A percentile compares a stretch with the other conserved stretches of the same genome.
These are phyloP conservation scores for Parnassius apollo DNA, from an alignment of 2,888 invertebrate genomes.

Conservation along the genomic window DNA sequence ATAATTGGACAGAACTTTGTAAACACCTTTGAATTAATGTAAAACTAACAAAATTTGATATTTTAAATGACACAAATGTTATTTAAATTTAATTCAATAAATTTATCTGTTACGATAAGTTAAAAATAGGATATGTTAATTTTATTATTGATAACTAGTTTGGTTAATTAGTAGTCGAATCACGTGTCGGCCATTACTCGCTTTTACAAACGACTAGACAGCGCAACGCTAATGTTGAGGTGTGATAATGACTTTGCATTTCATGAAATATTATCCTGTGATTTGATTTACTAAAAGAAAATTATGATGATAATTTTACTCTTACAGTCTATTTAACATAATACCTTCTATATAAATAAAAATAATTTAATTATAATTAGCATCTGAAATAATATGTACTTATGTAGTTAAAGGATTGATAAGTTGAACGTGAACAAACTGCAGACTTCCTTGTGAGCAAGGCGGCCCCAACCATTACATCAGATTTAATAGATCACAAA, in stretches of 20 bases:
- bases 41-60: too few relatives aligned
- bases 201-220: constrained; percentile 47
- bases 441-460: too few relatives aligned
- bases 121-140: constrained; percentile 26
- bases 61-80: too few relatives aligned
- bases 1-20: too few relatives aligned
- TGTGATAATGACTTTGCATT: constrained; percentile 42
- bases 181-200: constrained; percentile 49
- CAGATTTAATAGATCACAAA: too few relatives aligned
- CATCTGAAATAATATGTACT: too few relatives aligned
- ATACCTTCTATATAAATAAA: background rate
- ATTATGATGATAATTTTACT: background rate
- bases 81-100: too few relatives aligned
- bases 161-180: constrained; percentile 49
- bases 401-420: too few relatives aligned
- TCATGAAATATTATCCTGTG: constrained; percentile 33
- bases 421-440: too few relatives aligned
- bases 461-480: too few relatives aligned
- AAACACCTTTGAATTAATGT: too few relatives aligned
- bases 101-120: constrained; percentile 5
- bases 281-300: constrained; percentile 24
- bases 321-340: background rate
- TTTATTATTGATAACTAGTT: constrained; percentile 41
- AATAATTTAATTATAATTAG: too few relatives aligned
- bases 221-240: constrained; percentile 43